Percentiles rank a stretch among this genome's conserved stretches.
Evolutionary conservation across 2,888 invertebrate genomes (phyloP).

Genomic region (Phanerotoma sp.): DNA sequence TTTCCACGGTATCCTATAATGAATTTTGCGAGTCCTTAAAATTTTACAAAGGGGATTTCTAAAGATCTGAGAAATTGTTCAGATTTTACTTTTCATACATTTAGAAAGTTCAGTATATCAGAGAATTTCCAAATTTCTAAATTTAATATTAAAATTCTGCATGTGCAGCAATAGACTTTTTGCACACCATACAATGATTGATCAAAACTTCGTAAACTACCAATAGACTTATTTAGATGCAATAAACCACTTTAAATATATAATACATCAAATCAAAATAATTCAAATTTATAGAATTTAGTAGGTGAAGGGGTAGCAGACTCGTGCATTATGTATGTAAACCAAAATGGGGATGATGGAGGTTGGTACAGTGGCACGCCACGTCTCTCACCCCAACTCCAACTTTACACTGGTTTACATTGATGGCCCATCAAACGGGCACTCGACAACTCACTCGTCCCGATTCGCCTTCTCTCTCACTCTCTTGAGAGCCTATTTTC

Average conservation of each 20-base stretch:
- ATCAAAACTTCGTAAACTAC: too few relatives aligned
- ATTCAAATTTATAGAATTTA: not conserved
- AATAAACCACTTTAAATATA: not conserved
- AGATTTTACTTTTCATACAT: too few relatives aligned
- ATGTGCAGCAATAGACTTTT: too few relatives aligned
- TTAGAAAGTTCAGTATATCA: too few relatives aligned
- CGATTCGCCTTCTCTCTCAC: not conserved
- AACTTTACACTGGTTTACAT: slow-evolving; percentile 51
- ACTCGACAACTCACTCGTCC: slow-evolving; percentile 35
- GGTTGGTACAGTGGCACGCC: slow-evolving; percentile 20
- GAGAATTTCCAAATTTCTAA: too few relatives aligned
- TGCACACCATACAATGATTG: too few relatives aligned
- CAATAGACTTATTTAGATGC: too few relatives aligned
- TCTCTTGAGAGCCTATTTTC: slow-evolving; percentile 43
- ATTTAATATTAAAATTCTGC: too few relatives aligned
- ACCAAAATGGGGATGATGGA: slow-evolving; percentile 28
- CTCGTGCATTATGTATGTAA: slow-evolving; percentile 29
- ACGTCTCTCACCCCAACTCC: slow-evolving; percentile 30
- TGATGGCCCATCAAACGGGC: slow-evolving; percentile 49
- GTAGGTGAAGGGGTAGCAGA: slow-evolving; percentile 6
- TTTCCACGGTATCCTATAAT: too few relatives aligned
- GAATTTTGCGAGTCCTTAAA: too few relatives aligned
- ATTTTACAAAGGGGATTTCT: too few relatives aligned
- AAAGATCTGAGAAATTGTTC: too few relatives aligned
- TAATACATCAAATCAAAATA: not conserved